Evolutionary conservation across 1,140 invertebrate genomes (phyloP), one percentile per base, ranked within the genome.

Genomic region (Macrotrachela quadricornifera): DNA sequence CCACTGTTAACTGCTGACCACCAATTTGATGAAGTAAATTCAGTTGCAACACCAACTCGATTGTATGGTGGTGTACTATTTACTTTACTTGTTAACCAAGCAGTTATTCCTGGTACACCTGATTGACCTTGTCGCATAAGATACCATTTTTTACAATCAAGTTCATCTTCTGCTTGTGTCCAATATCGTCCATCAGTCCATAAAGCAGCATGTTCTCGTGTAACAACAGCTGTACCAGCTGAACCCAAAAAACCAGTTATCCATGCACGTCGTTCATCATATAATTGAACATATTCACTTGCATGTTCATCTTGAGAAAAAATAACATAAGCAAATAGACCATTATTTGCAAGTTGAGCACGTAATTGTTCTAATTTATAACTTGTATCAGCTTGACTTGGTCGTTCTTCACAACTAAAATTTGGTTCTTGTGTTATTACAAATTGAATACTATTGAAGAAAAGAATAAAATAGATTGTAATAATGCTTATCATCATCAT

Each of bases 121-220:
- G 21, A 53, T 21, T 74, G 72, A 58, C 78, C 78, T 45, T 70
- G 63, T 62, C 79, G 77, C 82, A 87, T 85, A 0, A 87, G 63
- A 0, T 75, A 78, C 69, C 69, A 71, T 57, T 46, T 49, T 4
- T 65, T 62, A 58, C 62, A 64, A 51, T 70, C 66, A 11, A 71
- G 56, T 15, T 62, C 49, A 43, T 62, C 56, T 15, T 66, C 67
- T 0, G 67, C 73, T 57, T 96, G 86, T 21, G 84, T 71, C 65
- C 80, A 88, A 65, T 96, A 96, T 16, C 91, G 71, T 0, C 87
- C 88, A 71, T 96, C 92, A 0, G 90, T 95, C 90, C 90, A 97
- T 1, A 97, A 62, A 13, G 83, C 74, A 0, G 88, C 86, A 39
- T 80, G 64, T 1, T 75, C 66, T 3, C 68, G 60, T 0, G 85